Evolutionary conservation across 2,797 vertebrate species (phyloP), one percentile per base, ranked within the genome.

Genomic region (Falco biarmicus): DNA sequence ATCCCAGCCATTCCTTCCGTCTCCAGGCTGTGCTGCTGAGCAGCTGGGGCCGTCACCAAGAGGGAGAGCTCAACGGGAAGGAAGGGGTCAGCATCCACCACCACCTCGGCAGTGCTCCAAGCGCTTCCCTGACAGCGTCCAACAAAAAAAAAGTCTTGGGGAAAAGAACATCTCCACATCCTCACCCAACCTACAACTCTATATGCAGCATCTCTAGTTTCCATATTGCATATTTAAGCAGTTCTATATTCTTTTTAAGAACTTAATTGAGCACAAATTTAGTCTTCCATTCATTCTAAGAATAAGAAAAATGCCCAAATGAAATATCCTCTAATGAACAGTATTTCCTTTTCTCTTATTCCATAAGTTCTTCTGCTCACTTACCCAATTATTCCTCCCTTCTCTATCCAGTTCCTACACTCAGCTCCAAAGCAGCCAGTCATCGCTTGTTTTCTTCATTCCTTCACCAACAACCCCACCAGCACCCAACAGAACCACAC

Each of bases 61-160:
- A 77, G 32, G 5, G 84, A 41, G 32, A 65, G 28, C 34, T 50
- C 4, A 4, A 8, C 41, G 0, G 0, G 34, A 25, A 45, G 11
- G 16, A 22, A 29, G 20, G 11, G 20, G 5, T 19, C 41, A 57
- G 50, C 41, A 4, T 5, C 53, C 31, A 34, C 65, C 74, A 32
- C 6, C 8, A 0, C 31, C 50, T 69, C 0, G 0, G 39, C 45
- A 60, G 31, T 0, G 1, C 66, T 79, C 85, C 3, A 21, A 20
- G 8, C 18, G 2, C 48, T 34, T 28, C n/a, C 10, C 71, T 3
- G 32, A 32, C 60, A 39, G n/a, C 3, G 0, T 34, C 68, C 34
- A 17, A n/a, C 28, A 19, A 25, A 75, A 56, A 22, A 45, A 56
- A 45, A 56, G 63, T 59, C 39, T 41, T 37, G 16, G 20, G 34